Percentiles rank a stretch among this genome's conserved stretches.
Conservation (phyloP, 2,113 vertebrate species). For the Copsychus sechellarum region DNA sequence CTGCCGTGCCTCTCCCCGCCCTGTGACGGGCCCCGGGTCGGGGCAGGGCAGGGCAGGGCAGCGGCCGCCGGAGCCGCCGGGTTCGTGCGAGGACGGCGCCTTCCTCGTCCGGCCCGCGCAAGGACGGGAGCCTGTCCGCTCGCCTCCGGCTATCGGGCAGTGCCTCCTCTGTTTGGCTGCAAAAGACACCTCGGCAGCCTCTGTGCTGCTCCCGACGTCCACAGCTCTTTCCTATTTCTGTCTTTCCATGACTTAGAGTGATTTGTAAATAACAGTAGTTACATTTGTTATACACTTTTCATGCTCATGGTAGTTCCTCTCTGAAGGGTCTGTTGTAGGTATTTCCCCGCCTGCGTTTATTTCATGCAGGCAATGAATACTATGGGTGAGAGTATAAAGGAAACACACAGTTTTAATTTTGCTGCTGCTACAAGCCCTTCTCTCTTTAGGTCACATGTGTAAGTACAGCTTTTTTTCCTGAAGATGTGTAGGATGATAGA, state of each 20-base stretch:
- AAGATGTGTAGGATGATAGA: neutral
- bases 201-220: neutral
- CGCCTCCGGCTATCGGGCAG: rapidly evolving
- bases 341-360: neutral
- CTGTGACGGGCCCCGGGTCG: neutral
- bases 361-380: neutral
- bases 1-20: conserved; percentile 34
- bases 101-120: neutral
- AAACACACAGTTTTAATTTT: neutral
- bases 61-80: neutral
- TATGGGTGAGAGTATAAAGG: neutral
- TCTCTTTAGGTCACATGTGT: neutral
- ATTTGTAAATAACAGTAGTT: neutral
- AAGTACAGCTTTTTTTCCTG: neutral
- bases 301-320: neutral
- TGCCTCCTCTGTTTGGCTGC: neutral
- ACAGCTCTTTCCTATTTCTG: neutral
- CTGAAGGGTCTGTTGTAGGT: neutral
- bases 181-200: neutral
- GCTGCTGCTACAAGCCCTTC: neutral
- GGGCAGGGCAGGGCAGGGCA: neutral
- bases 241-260: neutral
- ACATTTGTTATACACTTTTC: neutral
- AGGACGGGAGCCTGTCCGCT: neutral
- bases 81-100: rapidly evolving